Conservation (phyloP, 1,140 invertebrate genomes). For the Diachasmimorpha longicaudata region DNA sequence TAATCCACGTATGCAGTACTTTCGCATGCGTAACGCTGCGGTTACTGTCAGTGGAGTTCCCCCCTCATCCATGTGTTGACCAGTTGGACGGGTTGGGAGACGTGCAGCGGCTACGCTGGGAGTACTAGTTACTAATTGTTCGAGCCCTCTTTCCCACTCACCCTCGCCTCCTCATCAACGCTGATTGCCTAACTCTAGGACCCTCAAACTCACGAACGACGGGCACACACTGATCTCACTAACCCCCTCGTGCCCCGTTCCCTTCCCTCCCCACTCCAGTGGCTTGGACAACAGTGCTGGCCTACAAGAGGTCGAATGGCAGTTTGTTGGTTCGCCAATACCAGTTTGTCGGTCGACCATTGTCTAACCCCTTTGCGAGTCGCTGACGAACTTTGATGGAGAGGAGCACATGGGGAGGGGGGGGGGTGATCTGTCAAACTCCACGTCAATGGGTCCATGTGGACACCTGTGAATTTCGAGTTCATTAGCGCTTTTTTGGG, state of each 20-base stretch:
- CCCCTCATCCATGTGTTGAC: neutral
- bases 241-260: neutral
- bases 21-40: conserved; percentile 44
- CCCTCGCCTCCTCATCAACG: conserved; percentile 54
- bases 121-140: conserved; percentile 59
- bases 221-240: conserved; percentile 11
- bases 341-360: conserved; percentile 6
- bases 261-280: neutral
- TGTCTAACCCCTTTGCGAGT: neutral
- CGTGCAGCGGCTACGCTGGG: conserved; percentile 21
- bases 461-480: neutral
- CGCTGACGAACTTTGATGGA: neutral
- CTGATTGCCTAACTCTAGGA: conserved; percentile 64
- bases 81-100: neutral
- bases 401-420: too few relatives aligned
- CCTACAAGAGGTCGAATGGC: conserved; percentile 2
- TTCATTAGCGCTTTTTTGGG: neutral
- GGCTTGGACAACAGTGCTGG: neutral
- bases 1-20: conserved; percentile 35
- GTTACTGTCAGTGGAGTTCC: conserved; percentile 32
- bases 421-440: neutral
- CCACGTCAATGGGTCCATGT: neutral
- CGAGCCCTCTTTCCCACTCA: conserved; percentile 45
- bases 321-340: conserved; percentile 29
- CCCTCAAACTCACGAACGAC: conserved; percentile 42